phyloP scores from a whole-genome alignment of 2,888 invertebrate genomes.

The Marronus borbonicus region DNA sequence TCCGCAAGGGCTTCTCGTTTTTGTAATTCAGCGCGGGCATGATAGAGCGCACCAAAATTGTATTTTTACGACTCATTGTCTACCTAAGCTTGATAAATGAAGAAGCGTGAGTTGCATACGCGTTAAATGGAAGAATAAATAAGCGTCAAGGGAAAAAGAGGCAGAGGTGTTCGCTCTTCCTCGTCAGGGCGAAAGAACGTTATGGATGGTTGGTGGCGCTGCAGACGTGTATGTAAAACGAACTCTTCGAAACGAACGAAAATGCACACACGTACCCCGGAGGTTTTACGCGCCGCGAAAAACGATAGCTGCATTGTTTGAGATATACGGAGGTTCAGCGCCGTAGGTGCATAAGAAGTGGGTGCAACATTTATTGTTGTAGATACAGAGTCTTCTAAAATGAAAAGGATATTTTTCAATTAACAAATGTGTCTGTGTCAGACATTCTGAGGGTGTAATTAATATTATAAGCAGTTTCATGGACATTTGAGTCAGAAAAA shows the following conservation, averaged over 20 bases:
- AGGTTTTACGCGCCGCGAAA: not conserved
- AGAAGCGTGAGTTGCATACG: slow-evolving; percentile 5
- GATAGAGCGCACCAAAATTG: not conserved
- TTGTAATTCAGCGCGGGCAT: not conserved
- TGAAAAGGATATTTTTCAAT: no score
- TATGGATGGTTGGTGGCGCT: not conserved
- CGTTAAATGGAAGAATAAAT: not conserved
- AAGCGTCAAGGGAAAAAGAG: not conserved
- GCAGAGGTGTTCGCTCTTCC: not conserved
- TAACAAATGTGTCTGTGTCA: no score
- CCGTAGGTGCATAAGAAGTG: not conserved
- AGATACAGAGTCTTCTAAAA: no score
- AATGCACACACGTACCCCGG: not conserved
- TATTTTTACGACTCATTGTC: not conserved
- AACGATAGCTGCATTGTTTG: not conserved
- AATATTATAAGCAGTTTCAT: no score
- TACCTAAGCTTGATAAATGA: slow-evolving; percentile 12
- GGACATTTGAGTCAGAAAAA: no score
- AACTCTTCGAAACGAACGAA: not conserved
- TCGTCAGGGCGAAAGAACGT: not conserved
- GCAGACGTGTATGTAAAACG: not conserved
- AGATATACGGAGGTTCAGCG: not conserved
- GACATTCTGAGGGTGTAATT: no score
- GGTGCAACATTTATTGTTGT: not conserved
- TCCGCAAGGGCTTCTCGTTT: not conserved